Percentiles rank a stretch among this genome's conserved stretches.
Conservation (phyloP, 2,797 vertebrate genomes). For the Psittacula echo region DNA sequence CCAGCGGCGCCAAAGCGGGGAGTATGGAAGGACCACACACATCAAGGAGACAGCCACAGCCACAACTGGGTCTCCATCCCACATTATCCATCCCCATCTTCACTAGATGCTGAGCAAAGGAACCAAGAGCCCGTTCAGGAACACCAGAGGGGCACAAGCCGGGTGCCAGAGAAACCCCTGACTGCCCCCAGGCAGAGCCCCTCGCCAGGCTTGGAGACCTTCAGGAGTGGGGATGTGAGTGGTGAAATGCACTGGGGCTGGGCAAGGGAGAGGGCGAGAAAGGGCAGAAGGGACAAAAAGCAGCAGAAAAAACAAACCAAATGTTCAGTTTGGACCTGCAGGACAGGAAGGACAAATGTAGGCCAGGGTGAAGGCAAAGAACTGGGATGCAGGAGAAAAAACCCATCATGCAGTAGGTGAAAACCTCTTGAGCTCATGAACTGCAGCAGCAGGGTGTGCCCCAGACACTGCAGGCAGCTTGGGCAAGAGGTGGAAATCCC, state of each 20-base stretch:
- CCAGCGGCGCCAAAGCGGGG: neutral
- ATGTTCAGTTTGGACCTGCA: neutral
- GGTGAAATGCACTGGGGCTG: neutral
- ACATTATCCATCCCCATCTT: neutral
- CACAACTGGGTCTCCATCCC: conserved; percentile 27
- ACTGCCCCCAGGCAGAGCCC: neutral
- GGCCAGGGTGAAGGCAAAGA: neutral
- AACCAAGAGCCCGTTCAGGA: neutral
- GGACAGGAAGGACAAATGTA: neutral
- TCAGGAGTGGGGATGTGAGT: rapidly evolving
- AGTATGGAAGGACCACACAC: conserved; percentile 56
- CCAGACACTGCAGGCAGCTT: neutral
- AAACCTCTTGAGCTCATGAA: neutral
- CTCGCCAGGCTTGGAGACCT: neutral
- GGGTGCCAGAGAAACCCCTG: neutral
- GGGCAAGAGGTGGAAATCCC: conserved; percentile 28
- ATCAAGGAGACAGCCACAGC: conserved; percentile 27
- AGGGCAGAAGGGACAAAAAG: neutral
- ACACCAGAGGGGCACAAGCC: neutral
- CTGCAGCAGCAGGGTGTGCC: neutral
- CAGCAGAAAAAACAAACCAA: neutral
- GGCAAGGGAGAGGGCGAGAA: neutral
- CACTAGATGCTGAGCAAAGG: neutral
- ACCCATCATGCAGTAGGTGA: neutral
- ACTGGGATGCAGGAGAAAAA: neutral